phyloP scores from a whole-genome alignment of 2,888 invertebrate species.

The Neoascia interrupta region DNA sequence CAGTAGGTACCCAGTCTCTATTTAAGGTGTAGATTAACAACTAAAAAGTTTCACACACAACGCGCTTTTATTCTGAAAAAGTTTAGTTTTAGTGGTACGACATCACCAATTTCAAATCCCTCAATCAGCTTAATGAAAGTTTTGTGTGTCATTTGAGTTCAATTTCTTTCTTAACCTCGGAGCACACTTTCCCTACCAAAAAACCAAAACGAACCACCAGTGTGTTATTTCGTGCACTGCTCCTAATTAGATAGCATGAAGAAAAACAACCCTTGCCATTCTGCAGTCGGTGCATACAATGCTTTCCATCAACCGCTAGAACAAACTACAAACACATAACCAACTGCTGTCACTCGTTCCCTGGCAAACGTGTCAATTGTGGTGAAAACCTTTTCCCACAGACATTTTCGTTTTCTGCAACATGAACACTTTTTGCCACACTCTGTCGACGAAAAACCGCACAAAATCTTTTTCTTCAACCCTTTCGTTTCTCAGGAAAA shows the following conservation, averaged over 20 bases:
- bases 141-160: too few relatives aligned
- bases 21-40: too few relatives aligned
- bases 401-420: conserved; percentile 58
- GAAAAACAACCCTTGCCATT: neutral
- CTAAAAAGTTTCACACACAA: too few relatives aligned
- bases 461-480: conserved; percentile 42
- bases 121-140: too few relatives aligned
- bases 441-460: conserved; percentile 15
- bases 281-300: neutral
- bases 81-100: too few relatives aligned
- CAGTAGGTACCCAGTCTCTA: too few relatives aligned
- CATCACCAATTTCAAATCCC: too few relatives aligned
- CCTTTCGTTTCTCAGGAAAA: neutral
- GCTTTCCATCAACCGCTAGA: conserved; percentile 7
- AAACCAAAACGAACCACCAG: too few relatives aligned
- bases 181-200: too few relatives aligned
- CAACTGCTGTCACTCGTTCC: conserved; percentile 23
- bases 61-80: too few relatives aligned
- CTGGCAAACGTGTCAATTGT: conserved; percentile 56
- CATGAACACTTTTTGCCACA: conserved; percentile 30
- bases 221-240: conserved; percentile 11
- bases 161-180: too few relatives aligned
- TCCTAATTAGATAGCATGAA: conserved; percentile 42
- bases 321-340: conserved; percentile 13
- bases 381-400: conserved; percentile 56